These are phyloP conservation scores for Metopolophium dirhodum DNA, from an alignment of 1,140 invertebrate species.

Conservation along the genomic window DNA sequence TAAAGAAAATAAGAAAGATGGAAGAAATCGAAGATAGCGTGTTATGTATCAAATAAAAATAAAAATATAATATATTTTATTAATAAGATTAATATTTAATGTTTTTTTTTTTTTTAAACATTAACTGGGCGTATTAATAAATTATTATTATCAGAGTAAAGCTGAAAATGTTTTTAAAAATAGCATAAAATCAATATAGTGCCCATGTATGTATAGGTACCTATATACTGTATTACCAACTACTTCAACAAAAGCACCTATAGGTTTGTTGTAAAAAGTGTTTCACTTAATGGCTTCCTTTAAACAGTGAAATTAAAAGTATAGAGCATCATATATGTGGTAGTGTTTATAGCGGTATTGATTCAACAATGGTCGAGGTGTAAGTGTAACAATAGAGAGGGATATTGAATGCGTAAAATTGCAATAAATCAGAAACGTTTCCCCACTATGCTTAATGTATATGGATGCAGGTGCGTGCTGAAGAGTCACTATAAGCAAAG, in stretches of 20 bases:
- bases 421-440: constrained; percentile 25
- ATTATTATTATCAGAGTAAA: neutral
- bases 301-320: constrained; percentile 12
- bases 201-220: neutral
- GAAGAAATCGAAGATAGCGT: neutral
- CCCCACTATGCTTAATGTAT: neutral
- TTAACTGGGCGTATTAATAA: neutral
- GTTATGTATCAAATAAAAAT: neutral
- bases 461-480: constrained; percentile 36
- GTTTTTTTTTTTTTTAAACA: neutral
- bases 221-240: neutral
- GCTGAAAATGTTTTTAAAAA: neutral
- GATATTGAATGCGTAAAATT: constrained; percentile 29
- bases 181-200: neutral
- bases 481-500: neutral
- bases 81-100: neutral
- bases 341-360: constrained; percentile 40
- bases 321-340: neutral
- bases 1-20: too few species aligned
- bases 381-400: constrained; percentile 23
- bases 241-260: neutral
- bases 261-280: constrained; percentile 3
- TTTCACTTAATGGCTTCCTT: neutral
- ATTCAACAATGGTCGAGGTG: constrained; percentile 30
- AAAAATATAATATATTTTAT: neutral